Evolutionary conservation across 53 echinoderm and acorn worm genomes (phyloP).

Genomic region (Arbacia lixula): DNA sequence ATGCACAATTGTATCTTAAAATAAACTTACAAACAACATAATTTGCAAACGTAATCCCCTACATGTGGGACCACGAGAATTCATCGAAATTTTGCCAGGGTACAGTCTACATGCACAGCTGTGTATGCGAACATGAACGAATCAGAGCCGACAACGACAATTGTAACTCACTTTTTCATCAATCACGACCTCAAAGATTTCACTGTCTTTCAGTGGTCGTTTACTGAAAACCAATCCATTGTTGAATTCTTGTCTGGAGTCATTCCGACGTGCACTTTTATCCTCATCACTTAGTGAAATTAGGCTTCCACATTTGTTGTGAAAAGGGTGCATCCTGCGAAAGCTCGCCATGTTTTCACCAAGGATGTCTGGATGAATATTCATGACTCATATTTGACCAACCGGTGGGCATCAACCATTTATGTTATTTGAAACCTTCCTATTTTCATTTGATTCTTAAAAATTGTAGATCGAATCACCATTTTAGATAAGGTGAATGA

Average conservation of each 20-base stretch:
- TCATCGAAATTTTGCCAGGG: too few relatives aligned
- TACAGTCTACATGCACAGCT: too few relatives aligned
- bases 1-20: too few relatives aligned
- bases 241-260: slow-evolving; percentile 92
- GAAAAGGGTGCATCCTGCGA: slow-evolving; percentile 74
- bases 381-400: slow-evolving; percentile 9
- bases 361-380: slow-evolving; percentile 43
- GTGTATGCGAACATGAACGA: background rate
- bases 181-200: slow-evolving; percentile 90
- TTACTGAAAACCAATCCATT: slow-evolving; percentile 93
- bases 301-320: slow-evolving; percentile 78
- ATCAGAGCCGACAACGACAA: background rate
- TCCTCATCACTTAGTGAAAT: slow-evolving; percentile 78
- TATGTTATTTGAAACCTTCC: too few relatives aligned
- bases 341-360: slow-evolving; percentile 76
- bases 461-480: too few relatives aligned
- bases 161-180: slow-evolving; percentile 83
- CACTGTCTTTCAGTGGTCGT: slow-evolving; percentile 80
- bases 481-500: too few relatives aligned
- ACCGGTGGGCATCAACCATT: too few relatives aligned
- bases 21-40: too few relatives aligned
- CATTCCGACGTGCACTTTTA: slow-evolving; percentile 80
- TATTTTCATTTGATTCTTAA: too few relatives aligned
- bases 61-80: too few relatives aligned
- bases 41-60: too few relatives aligned